Base-by-base conservation (phyloP, 2,888 invertebrate genomes). In the Nomada fabriciana region DNA sequence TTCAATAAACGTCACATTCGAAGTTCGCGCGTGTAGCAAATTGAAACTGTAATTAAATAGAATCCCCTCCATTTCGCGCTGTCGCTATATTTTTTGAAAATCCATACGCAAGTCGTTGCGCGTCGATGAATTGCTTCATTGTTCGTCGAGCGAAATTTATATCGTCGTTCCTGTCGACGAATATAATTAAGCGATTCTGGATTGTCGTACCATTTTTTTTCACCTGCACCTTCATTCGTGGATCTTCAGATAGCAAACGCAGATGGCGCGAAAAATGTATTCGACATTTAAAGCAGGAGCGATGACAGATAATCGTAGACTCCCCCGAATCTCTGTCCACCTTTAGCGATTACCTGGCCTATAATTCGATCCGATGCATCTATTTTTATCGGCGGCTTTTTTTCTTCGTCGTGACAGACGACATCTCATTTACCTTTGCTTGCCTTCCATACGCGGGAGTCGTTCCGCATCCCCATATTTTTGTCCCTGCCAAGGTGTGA, bases 341-440 rank as follows among this genome's bases (percentile, higher is more conserved):
- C 36, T 67, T 71, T 57, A 29, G 36, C 23, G 20, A 76, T 67
- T 71, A 47, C 15, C 60, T 68, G 80, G 71, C 65, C 65, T 80
- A 80, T 76, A 61, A 78, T 43, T 63, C 65, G 18, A 60, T 52
- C 59, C 47, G 47, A 65, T 59, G 55, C 80, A 86, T 86, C 81
- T 67, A 77, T 86, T 86, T 84, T 63, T 76, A 86, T 82, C 63
- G 76, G 25, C 50, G 74, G 71, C 77, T 84, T 86, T 86, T 74
- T 82, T 86, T 79, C 82, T n/a, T 79, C 82, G 82, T 85, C 85
- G 76, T 79, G 86, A 84, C 86, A 67, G 82, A 86, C 77, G 76
- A 75, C 87, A 75, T 84, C 84, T 86, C 86, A 84, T 86, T 87
- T 82, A 84, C 68, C 82, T 60, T 50, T 50, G 65, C 76, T 73